These are phyloP conservation scores for Agrypnia vestita DNA, from an alignment of 1,140 invertebrate species.

Conservation along the genomic window DNA sequence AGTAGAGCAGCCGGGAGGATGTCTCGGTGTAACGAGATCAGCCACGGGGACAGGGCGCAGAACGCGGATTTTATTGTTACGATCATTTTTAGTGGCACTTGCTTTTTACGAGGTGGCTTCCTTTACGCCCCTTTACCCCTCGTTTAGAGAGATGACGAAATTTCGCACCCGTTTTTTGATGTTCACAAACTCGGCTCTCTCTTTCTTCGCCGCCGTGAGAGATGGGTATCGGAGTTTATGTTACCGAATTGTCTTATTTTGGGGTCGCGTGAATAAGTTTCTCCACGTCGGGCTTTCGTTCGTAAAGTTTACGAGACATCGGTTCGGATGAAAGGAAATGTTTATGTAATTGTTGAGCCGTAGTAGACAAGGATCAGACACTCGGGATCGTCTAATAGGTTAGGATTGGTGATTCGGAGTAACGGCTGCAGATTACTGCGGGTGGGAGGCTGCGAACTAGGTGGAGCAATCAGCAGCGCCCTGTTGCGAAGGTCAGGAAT, in stretches of 20 bases:
- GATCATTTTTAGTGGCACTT: slow-evolving; percentile 62
- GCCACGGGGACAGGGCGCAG: slow-evolving; percentile 25
- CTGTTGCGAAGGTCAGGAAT: slow-evolving; percentile 45
- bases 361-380: slow-evolving; percentile 59
- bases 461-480: not conserved
- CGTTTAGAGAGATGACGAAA: slow-evolving; percentile 57
- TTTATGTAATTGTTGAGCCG: slow-evolving; percentile 59
- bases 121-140: slow-evolving; percentile 54
- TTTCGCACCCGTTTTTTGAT: slow-evolving; percentile 52
- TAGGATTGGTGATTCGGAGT: slow-evolving; percentile 47
- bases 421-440: slow-evolving; percentile 41
- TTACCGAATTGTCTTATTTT: slow-evolving; percentile 23
- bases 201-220: slow-evolving; percentile 4
- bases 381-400: slow-evolving; percentile 49
- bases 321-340: slow-evolving; percentile 59
- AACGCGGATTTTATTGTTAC: slow-evolving; percentile 62
- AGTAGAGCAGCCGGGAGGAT: slow-evolving; percentile 18
- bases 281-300: slow-evolving; percentile 45
- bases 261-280: slow-evolving; percentile 46
- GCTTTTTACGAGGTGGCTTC: slow-evolving; percentile 62
- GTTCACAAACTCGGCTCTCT: slow-evolving; percentile 40
- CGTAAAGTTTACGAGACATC: slow-evolving; percentile 59
- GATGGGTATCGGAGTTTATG: slow-evolving; percentile 26
- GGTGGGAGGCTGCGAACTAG: not conserved
- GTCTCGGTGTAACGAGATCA: slow-evolving; percentile 35